These are phyloP conservation scores for Umimayanthus kanabou DNA, from an alignment of 92 coral and sea anemone species.

Conservation along the genomic window DNA sequence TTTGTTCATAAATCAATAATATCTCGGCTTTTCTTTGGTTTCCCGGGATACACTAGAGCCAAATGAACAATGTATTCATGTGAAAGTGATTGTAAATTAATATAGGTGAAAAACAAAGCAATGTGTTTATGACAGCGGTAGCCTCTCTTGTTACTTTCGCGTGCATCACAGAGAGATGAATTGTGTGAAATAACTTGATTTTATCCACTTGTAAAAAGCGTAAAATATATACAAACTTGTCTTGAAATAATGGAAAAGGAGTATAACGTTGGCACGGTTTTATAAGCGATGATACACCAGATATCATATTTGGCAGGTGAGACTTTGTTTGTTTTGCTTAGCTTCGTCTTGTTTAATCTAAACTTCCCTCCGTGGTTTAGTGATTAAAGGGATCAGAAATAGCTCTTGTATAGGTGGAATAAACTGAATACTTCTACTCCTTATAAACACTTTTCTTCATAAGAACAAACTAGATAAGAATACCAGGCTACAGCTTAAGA, in stretches of 20 bases:
- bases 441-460: too few relatives aligned
- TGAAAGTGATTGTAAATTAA: constrained; percentile 28
- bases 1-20: neutral
- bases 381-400: neutral
- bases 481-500: too few relatives aligned
- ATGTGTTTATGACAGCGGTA: constrained; percentile 15
- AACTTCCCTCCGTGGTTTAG: neutral
- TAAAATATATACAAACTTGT: neutral
- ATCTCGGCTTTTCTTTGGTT: neutral
- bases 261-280: constrained; percentile 11
- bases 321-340: neutral
- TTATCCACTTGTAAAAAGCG: neutral
- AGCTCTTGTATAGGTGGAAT: neutral
- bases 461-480: too few relatives aligned
- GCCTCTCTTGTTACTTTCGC: neutral
- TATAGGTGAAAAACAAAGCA: constrained; percentile 11
- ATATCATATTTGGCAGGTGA: constrained; percentile 12
- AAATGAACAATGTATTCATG: constrained; percentile 25
- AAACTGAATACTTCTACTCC: neutral
- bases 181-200: neutral
- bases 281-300: neutral
- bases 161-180: neutral
- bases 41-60: constrained; percentile 24
- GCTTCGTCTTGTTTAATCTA: constrained; percentile 4
- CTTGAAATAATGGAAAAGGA: neutral